These are phyloP conservation scores for Lanius collurio DNA, from an alignment of 2,113 vertebrate genomes.

Conservation along the genomic window DNA sequence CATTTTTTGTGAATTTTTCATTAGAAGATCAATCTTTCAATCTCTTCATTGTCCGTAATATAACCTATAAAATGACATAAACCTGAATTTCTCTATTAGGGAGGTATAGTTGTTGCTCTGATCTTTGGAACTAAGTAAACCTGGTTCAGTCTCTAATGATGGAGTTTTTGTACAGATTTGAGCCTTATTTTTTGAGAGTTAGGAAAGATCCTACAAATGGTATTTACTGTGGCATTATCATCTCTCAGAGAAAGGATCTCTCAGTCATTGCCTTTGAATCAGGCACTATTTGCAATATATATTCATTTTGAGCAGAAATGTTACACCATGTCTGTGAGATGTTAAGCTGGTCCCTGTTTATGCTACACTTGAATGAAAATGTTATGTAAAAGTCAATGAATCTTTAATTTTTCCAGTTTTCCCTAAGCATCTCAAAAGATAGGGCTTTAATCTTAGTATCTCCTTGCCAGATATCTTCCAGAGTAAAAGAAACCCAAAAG, in stretches of 20 bases:
- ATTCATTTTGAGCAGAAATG: neutral
- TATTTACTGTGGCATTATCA: neutral
- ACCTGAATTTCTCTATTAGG: neutral
- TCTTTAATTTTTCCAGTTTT: neutral
- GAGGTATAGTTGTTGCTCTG: neutral
- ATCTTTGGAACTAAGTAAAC: neutral
- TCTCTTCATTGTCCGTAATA: neutral
- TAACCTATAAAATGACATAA: neutral
- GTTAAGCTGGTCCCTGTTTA: neutral
- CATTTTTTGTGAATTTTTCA: neutral
- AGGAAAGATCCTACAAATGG: neutral
- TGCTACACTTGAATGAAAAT: neutral
- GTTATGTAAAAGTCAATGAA: neutral
- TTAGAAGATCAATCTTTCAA: neutral
- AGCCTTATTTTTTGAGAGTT: neutral
- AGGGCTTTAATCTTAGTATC: neutral
- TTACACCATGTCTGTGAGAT: neutral
- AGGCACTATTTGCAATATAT: neutral
- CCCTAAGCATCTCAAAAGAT: neutral
- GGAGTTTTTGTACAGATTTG: neutral
- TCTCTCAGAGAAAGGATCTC: neutral
- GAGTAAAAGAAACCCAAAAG: neutral
- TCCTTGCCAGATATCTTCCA: neutral
- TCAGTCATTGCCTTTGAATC: neutral
- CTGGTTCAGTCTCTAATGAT: neutral